These are phyloP conservation scores for Pelusios castaneus DNA, from an alignment of 2,113 vertebrate species.

Conservation along the genomic window DNA sequence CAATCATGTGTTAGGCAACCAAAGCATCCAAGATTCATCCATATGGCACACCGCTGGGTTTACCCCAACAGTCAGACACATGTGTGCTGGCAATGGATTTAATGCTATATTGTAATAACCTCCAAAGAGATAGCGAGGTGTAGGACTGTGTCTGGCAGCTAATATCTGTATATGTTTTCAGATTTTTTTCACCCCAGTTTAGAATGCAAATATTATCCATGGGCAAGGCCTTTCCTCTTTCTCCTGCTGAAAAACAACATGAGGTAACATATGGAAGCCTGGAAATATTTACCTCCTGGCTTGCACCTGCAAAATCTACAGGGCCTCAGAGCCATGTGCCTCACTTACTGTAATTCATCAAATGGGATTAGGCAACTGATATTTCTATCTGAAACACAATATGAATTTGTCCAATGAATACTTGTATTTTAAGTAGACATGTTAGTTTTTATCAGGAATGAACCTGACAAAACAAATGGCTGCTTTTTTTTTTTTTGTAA, in stretches of 20 bases:
- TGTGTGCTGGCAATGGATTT: neutral
- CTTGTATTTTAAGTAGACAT: neutral
- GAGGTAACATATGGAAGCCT: neutral
- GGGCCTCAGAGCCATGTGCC: neutral
- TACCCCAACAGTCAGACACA: neutral
- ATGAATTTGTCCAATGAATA: neutral
- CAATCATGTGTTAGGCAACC: neutral
- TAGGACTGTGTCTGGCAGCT: neutral
- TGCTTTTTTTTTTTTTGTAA: neutral
- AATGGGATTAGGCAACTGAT: neutral
- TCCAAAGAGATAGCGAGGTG: neutral
- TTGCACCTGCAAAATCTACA: neutral
- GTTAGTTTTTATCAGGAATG: neutral
- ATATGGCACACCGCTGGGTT: conserved; percentile 27
- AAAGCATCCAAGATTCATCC: neutral
- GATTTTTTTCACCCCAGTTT: neutral
- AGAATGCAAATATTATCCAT: neutral
- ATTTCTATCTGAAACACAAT: neutral
- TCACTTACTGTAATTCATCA: neutral
- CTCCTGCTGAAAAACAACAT: neutral
- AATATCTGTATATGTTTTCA: neutral
- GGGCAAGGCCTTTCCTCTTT: neutral
- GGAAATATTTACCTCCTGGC: neutral
- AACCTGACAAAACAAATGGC: neutral
- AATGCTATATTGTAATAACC: neutral